Conservation (phyloP, 2,888 invertebrate genomes). For the Drosophila meridiana region DNA sequence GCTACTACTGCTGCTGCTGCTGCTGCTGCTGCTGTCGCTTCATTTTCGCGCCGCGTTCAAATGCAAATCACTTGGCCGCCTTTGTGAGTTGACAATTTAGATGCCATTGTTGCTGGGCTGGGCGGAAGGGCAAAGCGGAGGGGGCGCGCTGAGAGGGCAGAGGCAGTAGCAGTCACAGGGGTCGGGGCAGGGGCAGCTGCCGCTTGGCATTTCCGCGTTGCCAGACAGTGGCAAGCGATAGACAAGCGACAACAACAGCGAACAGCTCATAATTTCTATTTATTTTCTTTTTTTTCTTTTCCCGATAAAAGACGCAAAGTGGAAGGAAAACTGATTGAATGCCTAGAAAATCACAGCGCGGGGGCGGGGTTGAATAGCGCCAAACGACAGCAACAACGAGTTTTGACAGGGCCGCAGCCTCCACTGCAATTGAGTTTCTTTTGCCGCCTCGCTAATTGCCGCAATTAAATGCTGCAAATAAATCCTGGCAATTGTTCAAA, state of each 20-base stretch:
- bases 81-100: slow-evolving; percentile 81
- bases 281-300: slow-evolving; percentile 25
- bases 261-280: slow-evolving; percentile 59
- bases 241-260: slow-evolving; percentile 50
- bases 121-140: slow-evolving; percentile 16
- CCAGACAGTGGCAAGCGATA: slow-evolving; percentile 73
- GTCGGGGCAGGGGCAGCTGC: slow-evolving; percentile 36
- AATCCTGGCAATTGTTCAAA: slow-evolving; percentile 61
- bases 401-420: slow-evolving; percentile 29
- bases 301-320: slow-evolving; percentile 43
- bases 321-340: slow-evolving; percentile 48
- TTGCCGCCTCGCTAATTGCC: slow-evolving; percentile 64
- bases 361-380: not conserved
- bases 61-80: slow-evolving; percentile 79
- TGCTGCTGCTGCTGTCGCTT: slow-evolving; percentile 55
- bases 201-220: slow-evolving; percentile 79
- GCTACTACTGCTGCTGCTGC: slow-evolving; percentile 18
- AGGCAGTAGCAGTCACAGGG: slow-evolving; percentile 8
- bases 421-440: slow-evolving; percentile 47
- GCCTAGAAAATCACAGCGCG: slow-evolving; percentile 27
- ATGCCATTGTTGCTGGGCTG: slow-evolving; percentile 68
- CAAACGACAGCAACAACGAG: slow-evolving; percentile 31
- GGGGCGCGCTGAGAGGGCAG: not conserved
- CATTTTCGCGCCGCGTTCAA: slow-evolving; percentile 79
- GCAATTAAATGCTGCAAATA: slow-evolving; percentile 68